Conservation (phyloP, 2,888 invertebrate genomes). For the Plebejus argus region DNA sequence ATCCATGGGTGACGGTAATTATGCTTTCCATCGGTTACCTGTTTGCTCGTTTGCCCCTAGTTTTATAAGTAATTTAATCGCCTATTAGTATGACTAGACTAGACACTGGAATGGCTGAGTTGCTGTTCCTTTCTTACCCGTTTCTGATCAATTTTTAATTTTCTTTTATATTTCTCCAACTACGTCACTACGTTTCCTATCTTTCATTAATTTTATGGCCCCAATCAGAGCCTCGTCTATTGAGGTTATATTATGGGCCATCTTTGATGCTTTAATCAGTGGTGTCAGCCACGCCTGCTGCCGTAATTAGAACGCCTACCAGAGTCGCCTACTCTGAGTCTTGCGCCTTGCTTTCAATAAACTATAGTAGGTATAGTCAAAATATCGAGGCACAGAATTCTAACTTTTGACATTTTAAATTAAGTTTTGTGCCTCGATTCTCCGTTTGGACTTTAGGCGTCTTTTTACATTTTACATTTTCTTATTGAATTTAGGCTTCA, state of each 20-base stretch:
- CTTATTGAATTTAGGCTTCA: background rate
- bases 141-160: background rate
- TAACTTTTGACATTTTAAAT: too few relatives aligned
- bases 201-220: background rate
- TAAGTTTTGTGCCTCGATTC: too few relatives aligned
- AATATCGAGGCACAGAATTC: too few relatives aligned
- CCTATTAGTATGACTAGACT: too few relatives aligned
- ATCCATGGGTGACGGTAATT: too few relatives aligned
- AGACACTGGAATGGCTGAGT: too few relatives aligned
- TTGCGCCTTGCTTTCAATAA: conserved; percentile 35
- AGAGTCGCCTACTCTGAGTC: conserved; percentile 49
- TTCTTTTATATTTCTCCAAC: background rate
- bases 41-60: too few relatives aligned
- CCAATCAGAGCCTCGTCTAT: conserved; percentile 23
- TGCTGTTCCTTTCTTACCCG: too few relatives aligned
- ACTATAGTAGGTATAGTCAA: background rate
- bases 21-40: too few relatives aligned
- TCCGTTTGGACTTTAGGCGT: background rate
- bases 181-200: background rate
- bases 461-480: conserved; percentile 9
- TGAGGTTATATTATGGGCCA: conserved; percentile 50
- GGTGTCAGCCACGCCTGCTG: conserved; percentile 58
- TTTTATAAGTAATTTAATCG: too few relatives aligned
- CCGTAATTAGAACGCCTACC: conserved; percentile 65
- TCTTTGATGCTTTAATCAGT: conserved; percentile 73